Base-by-base conservation (phyloP, 2,888 invertebrate genomes). In the Dryomyza anilis region DNA sequence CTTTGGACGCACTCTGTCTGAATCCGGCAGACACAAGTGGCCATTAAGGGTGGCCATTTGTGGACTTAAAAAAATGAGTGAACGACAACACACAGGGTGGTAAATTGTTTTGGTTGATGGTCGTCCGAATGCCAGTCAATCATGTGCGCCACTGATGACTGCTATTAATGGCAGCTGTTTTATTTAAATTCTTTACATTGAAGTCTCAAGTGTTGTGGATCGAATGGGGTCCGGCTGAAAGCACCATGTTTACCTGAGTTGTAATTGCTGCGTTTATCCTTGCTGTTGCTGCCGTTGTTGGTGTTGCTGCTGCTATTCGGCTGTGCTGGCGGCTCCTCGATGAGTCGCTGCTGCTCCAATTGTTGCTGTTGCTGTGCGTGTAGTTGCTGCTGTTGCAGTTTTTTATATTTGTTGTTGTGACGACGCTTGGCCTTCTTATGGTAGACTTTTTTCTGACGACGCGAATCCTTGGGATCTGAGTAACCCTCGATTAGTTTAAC, bases 401-500 rank as follows among this genome's bases (percentile, higher is more conserved):
- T 72, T 7, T 71, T 73, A 1, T 75, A 73, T 60, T 74, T 79
- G 66, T 78, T 77, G 14, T 73, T 72, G 50, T 72, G 66, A 43
- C 81, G 80, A 59, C 79, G 73, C 58, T 82, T 81, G 65, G 73
- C 76, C 71, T 81, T 81, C 70, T 82, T 82, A 69, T 80, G 82
- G 59, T 80, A 81, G 64, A 80, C 80, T 73, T 82, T 81, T 73
- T 81, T 81, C 73, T 81, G 79, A 64, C 78, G 79, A 59, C 80
- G 81, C 29, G 81, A 78, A 65, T 83, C 83, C 72, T 83, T 83
- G 30, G 83, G 83, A 74, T 83, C 83, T 16, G 83, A 83, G 62
- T 83, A 83, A 58, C 83, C 83, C 70, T 83, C 83, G 71, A 83
- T 78, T 59, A 83, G 74, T 73, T 83, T 83, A 55, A 83, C 78